Evolutionary conservation across 2,113 vertebrate genomes (phyloP), one percentile per base, ranked within the genome.

Genomic region (Paradoxurus hermaphroditus): DNA sequence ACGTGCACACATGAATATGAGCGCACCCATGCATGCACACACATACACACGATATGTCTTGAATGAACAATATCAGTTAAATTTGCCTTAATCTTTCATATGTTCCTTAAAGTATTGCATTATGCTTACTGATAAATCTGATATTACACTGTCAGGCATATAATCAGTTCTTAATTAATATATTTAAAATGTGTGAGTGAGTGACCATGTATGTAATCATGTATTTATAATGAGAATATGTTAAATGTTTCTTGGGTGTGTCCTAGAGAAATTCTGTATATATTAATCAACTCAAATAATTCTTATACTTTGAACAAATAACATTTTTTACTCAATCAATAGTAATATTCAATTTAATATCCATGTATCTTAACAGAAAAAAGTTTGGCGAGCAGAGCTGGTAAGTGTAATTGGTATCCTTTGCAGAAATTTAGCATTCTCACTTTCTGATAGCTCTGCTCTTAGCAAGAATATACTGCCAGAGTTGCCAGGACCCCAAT

Each of bases 261-360:
- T 85, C n/a, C 70, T 89, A 46, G 70, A 63, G 23, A 96, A 91
- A 77, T 44, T 14, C 8, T 95, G 94, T 91, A 46, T 44, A 7
- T 62, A 68, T 56, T 86, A 86, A 79, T 90, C 31, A 75, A 65
- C 11, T 73, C 56, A 83, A 83, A 49, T 83, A 73, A 73, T 53
- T 72, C 4, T 77, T 67, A 90, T 56, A 59, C 11, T 68, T 53
- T 73, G 21, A 59, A 82, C 86, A 81, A 92, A 51, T 65, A 44
- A 44, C 31, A 31, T 12, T n/a, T 70, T 78, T 68, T 39, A 4
- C 18, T 4, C 10, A 86, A 29, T 70, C 36, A 91, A 7, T 49
- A 83, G 34, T 84, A 77, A 87, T 39, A 62, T 68, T 82, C 25
- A 51, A 41, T 82, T 82, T 53, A 13, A 68, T 63, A 53, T 53